phyloP scores from a whole-genome alignment of 2,797 vertebrate species.

The Mormyrus proboscirostris region DNA sequence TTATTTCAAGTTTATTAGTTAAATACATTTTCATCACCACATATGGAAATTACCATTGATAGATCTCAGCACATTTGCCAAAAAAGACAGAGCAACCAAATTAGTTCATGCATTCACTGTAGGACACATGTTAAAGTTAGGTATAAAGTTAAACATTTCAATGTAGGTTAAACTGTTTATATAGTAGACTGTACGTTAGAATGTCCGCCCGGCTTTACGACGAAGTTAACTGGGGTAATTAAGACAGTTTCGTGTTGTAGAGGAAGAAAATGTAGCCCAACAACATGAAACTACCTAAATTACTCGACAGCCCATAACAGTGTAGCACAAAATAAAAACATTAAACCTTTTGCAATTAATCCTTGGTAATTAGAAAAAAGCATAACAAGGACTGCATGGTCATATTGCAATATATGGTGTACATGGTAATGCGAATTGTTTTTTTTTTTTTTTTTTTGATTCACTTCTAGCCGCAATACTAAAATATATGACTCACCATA shows the following conservation, averaged over 20 bases:
- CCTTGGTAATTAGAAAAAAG: background rate
- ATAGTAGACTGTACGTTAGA: background rate
- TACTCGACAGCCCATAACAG: slow-evolving; percentile 77
- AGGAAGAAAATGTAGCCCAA: slow-evolving; percentile 88
- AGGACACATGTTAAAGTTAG: background rate
- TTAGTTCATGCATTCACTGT: background rate
- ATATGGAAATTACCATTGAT: background rate
- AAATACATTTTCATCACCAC: background rate
- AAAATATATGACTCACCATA: slow-evolving; percentile 8
- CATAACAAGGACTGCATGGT: background rate
- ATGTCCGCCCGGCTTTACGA: slow-evolving; percentile 43
- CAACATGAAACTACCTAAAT: slow-evolving; percentile 99
- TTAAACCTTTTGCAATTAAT: background rate
- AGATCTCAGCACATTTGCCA: background rate
- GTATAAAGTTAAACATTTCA: background rate
- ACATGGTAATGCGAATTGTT: background rate
- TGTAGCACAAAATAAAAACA: background rate
- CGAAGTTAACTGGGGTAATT: slow-evolving; percentile 77
- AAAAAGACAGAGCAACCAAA: background rate
- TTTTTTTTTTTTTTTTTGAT: background rate
- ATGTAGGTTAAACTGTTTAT: background rate
- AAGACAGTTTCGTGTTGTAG: slow-evolving; percentile 97
- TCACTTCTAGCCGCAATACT: background rate
- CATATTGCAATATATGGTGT: background rate
- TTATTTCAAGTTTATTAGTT: background rate